Evolutionary conservation across 2,888 invertebrate species (phyloP), one percentile per base, ranked within the genome.

Genomic region (Clunio marinus): DNA sequence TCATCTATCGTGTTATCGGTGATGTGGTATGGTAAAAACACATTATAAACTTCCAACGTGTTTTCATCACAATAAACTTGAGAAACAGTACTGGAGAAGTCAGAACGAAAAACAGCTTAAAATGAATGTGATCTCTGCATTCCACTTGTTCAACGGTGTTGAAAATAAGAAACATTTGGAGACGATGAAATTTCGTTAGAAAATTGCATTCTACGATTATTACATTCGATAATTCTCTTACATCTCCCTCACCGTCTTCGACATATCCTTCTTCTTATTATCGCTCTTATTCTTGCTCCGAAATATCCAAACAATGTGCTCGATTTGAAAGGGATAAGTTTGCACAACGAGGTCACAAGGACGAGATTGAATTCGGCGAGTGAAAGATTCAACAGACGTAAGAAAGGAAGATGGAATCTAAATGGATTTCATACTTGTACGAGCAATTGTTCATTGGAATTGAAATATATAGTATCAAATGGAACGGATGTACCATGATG

Each of bases 361-460:
- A 32, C 3, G 45, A 45, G 45, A 45, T 45, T 13, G 45, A 15
- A 45, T 45, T 45, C n/a, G 7, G 15, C 4, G 15, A 5, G 15
- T 7, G 13, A 15, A 45, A 45, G 45, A 13, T 3, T n/a, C n/a
- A 32, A 32, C 4, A n/a, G n/a, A n/a, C n/a, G n/a, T n/a, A 45
- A 15, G 45, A 45, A 45, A 7, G 15, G 7, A 7, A 45, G 7
- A 45, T 3, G 17, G 45, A 45, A 15, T 45, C 13, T 27, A 57
- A 57, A 57, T 57, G 57, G 57, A 57, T 57, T 57, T 57, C 25
- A 57, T 57, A 57, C 25, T 57, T 57, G 57, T 27, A 1, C 57
- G 25, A 57, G 27, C 57, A 57, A 57, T 57, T 57, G 57, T 27
- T 57, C 57, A 57, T 57, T 17, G 57, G 13, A 22, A 57, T 57